Base-by-base conservation (phyloP, 2,113 vertebrate species). In the Microcebus ravelobensis region DNA sequence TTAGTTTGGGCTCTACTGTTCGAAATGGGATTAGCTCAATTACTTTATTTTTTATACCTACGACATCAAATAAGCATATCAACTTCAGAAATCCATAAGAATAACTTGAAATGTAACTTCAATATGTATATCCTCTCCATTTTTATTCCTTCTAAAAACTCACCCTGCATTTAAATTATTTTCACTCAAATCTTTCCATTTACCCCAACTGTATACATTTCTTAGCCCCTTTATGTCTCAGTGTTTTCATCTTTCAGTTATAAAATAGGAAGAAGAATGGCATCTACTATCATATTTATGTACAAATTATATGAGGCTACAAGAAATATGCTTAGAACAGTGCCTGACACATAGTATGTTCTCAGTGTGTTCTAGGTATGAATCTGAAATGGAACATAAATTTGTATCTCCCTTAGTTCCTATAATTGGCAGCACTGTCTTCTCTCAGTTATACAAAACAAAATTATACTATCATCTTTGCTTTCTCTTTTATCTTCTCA, bases 11-110 rank as follows among this genome's bases (percentile, higher is more conserved):
- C 14, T 15, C 15, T 71, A 23, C 27, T 90, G 89, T 34, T 97
- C 93, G 88, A 92, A 12, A 42, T 94, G 17, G 27, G 29, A 91
- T 45, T 97, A 92, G 68, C 70, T 95, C 82, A 94, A 42, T 68
- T 10, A n/a, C 18, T 95, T 91, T 80, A 21, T 42, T 87, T 93
- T 93, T 73, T 31, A 93, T 50, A 45, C 42, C 67, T 36, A 90
- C 29, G 4, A 2, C 52, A 95, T 96, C 50, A 91, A 81, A 94
- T 50, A 45, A 94, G 61, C 48, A 55, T 63, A 85, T 8, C 5
- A 25, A 89, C 73, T 86, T 97, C 50, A 91, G 79, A 94, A 95
- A 87, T 89, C 29, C 52, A 59, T 42, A 65, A 6, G 80, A 68
- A 87, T 68, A 42, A 71, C 25, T 61, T n/a, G 25, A 92, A 96